These are phyloP conservation scores for Sericinus montela DNA, from an alignment of 2,888 invertebrate species.

Conservation along the genomic window DNA sequence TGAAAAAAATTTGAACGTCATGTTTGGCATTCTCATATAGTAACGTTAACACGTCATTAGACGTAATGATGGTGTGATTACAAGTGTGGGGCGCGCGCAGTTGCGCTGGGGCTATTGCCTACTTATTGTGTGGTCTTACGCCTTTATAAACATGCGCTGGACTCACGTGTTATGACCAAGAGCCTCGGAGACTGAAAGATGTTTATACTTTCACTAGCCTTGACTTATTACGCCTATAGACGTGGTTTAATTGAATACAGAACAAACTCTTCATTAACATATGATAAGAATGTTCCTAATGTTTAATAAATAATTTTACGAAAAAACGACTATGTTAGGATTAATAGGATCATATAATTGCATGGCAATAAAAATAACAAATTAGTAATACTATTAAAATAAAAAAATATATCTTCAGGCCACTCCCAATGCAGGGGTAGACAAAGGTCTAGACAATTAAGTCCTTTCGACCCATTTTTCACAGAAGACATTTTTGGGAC, in stretches of 20 bases:
- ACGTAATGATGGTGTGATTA: conserved; percentile 78
- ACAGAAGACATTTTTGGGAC: too few relatives aligned
- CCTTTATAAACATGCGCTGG: conserved; percentile 59
- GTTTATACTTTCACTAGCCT: conserved; percentile 35
- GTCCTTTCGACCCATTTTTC: too few relatives aligned
- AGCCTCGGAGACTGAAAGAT: conserved; percentile 34
- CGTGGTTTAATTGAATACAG: conserved; percentile 1
- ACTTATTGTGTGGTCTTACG: conserved; percentile 71
- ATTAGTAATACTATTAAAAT: too few relatives aligned
- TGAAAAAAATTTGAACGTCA: conserved; percentile 78
- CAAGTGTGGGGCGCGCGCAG: conserved; percentile 61
- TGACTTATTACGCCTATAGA: conserved; percentile 16
- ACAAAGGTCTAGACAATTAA: too few relatives aligned
- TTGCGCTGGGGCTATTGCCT: conserved; percentile 66
- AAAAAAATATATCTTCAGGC: too few relatives aligned
- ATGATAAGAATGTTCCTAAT: too few relatives aligned
- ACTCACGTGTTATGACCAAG: conserved; percentile 52
- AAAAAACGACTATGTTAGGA: too few relatives aligned
- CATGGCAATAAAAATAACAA: too few relatives aligned
- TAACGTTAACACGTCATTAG: conserved; percentile 79
- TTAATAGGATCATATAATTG: too few relatives aligned
- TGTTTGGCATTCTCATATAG: conserved; percentile 80
- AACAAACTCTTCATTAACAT: conserved; percentile 1
- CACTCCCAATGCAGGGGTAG: too few relatives aligned
- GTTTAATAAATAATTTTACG: too few relatives aligned